Conservation (phyloP, 2,888 invertebrate species). For the Sylvicola fuscatus region DNA sequence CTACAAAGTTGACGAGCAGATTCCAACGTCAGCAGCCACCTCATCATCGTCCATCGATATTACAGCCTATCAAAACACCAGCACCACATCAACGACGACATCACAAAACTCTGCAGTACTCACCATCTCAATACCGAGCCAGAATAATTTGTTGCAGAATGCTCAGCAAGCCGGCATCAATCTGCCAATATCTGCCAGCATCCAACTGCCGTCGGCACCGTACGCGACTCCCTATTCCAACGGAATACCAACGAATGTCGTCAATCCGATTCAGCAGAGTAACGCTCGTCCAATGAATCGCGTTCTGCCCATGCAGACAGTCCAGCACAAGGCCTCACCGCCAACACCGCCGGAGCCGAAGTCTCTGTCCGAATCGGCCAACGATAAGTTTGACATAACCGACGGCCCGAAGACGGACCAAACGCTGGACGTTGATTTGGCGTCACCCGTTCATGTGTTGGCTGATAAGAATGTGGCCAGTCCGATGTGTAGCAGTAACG, state of each 20-base stretch:
- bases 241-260: conserved; percentile 48
- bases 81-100: conserved; percentile 2
- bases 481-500: too few species aligned
- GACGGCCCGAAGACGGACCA: too few species aligned
- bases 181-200: conserved; percentile 12
- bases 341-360: conserved; percentile 13
- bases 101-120: conserved; percentile 9
- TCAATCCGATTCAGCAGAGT: conserved; percentile 36
- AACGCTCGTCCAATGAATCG: conserved; percentile 47
- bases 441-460: too few species aligned
- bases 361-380: conserved; percentile 1
- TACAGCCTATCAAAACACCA: too few species aligned
- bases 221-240: conserved; percentile 32
- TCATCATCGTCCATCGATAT: not conserved
- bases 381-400: not conserved
- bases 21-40: not conserved
- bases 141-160: not conserved
- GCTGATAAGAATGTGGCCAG: too few species aligned
- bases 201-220: conserved; percentile 36
- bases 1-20: not conserved
- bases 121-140: too few species aligned
- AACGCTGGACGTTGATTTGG: too few species aligned
- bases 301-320: conserved; percentile 56
- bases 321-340: conserved; percentile 30
- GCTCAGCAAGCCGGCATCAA: conserved; percentile 2